These are phyloP conservation scores for Sipha maydis DNA, from an alignment of 2,888 invertebrate genomes.

Conservation along the genomic window DNA sequence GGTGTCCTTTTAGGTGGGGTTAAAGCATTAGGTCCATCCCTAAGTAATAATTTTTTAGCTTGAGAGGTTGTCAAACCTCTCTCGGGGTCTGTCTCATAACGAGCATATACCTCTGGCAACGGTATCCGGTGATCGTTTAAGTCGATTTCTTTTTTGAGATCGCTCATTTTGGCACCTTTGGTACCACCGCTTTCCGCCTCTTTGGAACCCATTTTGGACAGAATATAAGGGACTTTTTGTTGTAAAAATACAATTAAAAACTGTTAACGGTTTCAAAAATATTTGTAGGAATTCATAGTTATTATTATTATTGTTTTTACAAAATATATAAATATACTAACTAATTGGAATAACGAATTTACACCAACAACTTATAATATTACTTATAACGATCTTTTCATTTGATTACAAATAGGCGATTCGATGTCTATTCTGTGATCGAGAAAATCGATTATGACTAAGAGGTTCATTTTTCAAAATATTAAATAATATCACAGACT, in stretches of 20 bases:
- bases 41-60: conserved; percentile 72
- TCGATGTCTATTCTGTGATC: conserved; percentile 60
- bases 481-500: conserved; percentile 60
- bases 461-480: conserved; percentile 55
- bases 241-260: conserved; percentile 61
- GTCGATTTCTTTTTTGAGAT: conserved; percentile 72
- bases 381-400: conserved; percentile 61
- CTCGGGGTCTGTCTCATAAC: conserved; percentile 67
- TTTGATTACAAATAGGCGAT: conserved; percentile 62
- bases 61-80: conserved; percentile 73
- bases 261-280: conserved; percentile 57
- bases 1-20: conserved; percentile 80
- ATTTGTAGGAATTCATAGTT: conserved; percentile 61
- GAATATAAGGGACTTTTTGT: conserved; percentile 56
- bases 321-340: conserved; percentile 61
- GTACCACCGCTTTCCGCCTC: conserved; percentile 32
- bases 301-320: conserved; percentile 55
- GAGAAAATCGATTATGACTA: conserved; percentile 58
- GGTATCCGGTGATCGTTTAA: conserved; percentile 72
- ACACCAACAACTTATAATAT: conserved; percentile 58
- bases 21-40: conserved; percentile 78
- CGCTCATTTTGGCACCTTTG: conserved; percentile 67
- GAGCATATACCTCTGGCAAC: conserved; percentile 67
- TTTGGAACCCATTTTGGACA: conserved; percentile 61
- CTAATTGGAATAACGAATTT: conserved; percentile 62